Evolutionary conservation across 2,113 vertebrate species (phyloP).

Genomic region (Brienomyrus brachyistius): DNA sequence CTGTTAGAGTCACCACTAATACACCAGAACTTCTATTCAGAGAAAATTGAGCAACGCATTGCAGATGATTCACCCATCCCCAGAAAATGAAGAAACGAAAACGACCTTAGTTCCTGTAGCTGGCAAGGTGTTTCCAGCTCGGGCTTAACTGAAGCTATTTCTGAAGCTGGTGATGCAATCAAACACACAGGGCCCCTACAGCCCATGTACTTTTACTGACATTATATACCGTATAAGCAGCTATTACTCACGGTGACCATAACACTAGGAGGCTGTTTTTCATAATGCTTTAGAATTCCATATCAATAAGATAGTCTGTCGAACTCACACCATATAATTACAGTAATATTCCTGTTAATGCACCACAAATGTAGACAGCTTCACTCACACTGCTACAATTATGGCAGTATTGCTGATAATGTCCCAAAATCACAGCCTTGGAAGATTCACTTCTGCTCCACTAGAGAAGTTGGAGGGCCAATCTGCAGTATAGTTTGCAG

Average conservation of each 20-base stretch:
- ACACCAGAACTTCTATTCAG: not conserved
- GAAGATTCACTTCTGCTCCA: not conserved
- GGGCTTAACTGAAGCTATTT: not conserved
- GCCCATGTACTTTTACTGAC: not conserved
- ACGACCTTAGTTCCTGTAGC: not conserved
- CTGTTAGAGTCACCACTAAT: not conserved
- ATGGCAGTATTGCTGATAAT: not conserved
- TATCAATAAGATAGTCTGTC: not conserved
- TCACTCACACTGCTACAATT: not conserved
- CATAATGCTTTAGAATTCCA: not conserved
- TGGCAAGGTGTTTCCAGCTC: slow-evolving; percentile 24
- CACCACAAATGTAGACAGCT: not conserved
- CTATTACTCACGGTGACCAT: not conserved
- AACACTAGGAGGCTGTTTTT: too few species aligned
- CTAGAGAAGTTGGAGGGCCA: not conserved
- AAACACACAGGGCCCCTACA: not conserved
- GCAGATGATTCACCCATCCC: not conserved
- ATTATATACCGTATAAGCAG: not conserved
- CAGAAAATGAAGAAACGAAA: slow-evolving; percentile 36
- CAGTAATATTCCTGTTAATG: not conserved
- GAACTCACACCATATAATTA: not conserved
- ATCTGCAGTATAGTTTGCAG: not conserved
- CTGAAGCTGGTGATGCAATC: not conserved
- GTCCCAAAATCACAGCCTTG: not conserved
- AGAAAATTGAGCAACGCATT: not conserved